These are phyloP conservation scores for Aldrovandia affinis DNA, from an alignment of 2,797 vertebrate species.

Conservation along the genomic window DNA sequence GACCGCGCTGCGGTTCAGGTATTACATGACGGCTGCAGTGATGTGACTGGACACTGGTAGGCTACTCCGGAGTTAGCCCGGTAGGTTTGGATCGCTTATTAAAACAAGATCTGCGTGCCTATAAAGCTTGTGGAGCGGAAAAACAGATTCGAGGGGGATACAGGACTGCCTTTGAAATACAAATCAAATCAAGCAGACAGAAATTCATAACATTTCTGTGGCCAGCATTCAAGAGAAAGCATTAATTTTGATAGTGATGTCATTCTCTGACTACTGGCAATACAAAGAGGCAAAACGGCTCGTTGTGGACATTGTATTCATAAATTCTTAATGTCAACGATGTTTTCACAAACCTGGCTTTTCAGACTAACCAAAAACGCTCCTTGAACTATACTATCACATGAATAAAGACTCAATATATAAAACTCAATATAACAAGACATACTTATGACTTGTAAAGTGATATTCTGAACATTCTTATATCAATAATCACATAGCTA, in stretches of 20 bases:
- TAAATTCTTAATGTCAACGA: not conserved
- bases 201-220: not conserved
- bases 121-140: not conserved
- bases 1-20: not conserved
- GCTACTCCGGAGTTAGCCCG: no score
- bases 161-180: not conserved
- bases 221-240: not conserved
- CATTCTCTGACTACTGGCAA: not conserved
- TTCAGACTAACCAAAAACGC: no score
- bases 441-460: no score
- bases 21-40: not conserved
- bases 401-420: no score
- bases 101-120: not conserved
- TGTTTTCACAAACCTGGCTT: not conserved
- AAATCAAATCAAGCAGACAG: not conserved
- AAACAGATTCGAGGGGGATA: not conserved
- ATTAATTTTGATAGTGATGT: not conserved
- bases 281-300: not conserved
- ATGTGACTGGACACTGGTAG: no score
- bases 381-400: no score
- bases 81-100: not conserved
- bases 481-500: no score
- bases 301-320: not conserved
- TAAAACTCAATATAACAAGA: no score
- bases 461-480: no score